Percentiles rank a stretch among this genome's conserved stretches.
These are phyloP conservation scores for Agriopis leucophaearia DNA, from an alignment of 2,888 invertebrate species.

Conservation along the genomic window DNA sequence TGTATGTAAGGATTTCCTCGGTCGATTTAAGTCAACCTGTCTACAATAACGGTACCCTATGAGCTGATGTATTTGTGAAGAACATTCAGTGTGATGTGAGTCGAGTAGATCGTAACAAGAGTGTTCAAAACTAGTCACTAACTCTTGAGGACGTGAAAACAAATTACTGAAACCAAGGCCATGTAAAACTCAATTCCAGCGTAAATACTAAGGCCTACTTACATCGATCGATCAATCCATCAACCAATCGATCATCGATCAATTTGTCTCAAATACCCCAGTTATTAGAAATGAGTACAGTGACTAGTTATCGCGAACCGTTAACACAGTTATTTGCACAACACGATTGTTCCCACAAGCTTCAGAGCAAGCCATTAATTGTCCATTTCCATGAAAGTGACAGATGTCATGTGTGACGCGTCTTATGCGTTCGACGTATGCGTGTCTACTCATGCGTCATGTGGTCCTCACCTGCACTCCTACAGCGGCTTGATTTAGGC, in stretches of 20 bases:
- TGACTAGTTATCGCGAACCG: constrained; percentile 12
- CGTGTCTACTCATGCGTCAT: constrained; percentile 7
- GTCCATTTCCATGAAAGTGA: constrained; percentile 15
- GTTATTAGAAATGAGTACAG: not conserved
- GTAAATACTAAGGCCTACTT: not conserved
- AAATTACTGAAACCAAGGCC: not conserved
- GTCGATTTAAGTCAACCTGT: not conserved
- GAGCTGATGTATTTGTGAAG: too few species aligned
- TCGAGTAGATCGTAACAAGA: too few species aligned
- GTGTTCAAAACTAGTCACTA: too few species aligned
- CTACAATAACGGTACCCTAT: not conserved
- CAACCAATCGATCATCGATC: not conserved
- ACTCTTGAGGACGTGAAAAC: too few species aligned
- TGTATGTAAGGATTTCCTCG: not conserved
- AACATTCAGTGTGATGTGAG: too few species aligned
- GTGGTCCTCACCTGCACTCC: constrained; percentile 2
- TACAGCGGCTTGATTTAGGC: not conserved
- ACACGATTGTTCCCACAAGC: constrained; percentile 27
- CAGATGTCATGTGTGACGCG: not conserved
- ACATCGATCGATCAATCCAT: not conserved
- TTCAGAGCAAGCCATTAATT: not conserved
- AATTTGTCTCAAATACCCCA: not conserved
- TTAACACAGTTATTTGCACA: constrained; percentile 26
- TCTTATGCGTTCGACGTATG: not conserved
- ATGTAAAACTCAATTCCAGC: not conserved